Evolutionary conservation across 2,113 vertebrate genomes (phyloP).

Genomic region (Monarcha castaneiventris): DNA sequence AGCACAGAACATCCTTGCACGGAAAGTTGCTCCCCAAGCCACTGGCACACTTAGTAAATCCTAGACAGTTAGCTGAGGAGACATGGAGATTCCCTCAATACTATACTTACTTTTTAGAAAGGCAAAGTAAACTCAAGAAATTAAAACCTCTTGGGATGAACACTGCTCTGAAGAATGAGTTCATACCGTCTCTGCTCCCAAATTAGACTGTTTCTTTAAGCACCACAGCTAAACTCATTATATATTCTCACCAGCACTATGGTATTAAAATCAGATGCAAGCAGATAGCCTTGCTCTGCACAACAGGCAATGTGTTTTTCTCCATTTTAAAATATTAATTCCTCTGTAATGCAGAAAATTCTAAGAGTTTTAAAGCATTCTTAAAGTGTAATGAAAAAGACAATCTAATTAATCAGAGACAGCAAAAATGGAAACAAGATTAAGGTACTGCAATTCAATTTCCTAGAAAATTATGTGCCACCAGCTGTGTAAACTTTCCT

Average conservation of each 20-base stretch:
- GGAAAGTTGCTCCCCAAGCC: not conserved
- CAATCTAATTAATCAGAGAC: not conserved
- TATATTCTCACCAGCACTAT: not conserved
- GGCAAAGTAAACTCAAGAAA: not conserved
- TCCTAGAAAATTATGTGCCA: conserved; percentile 48
- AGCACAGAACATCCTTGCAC: not conserved
- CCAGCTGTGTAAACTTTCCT: conserved; percentile 43
- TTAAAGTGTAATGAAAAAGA: not conserved
- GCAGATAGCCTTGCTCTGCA: not conserved
- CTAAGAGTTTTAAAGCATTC: not conserved
- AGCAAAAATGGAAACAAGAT: conserved; percentile 20
- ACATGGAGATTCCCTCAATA: not conserved
- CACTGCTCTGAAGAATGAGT: not conserved
- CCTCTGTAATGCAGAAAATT: not conserved
- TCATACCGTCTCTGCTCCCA: not conserved
- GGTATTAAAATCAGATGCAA: not conserved
- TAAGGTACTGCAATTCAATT: conserved; percentile 7
- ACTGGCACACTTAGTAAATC: not conserved
- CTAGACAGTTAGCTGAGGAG: not conserved
- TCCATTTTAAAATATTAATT: not conserved
- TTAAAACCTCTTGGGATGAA: not conserved
- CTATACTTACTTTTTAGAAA: not conserved
- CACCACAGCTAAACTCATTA: not conserved
- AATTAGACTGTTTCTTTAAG: not conserved
- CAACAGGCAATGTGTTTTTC: not conserved